These are phyloP conservation scores for Oenanthe oenanthe DNA, from an alignment of 2,113 vertebrate species.

Conservation along the genomic window DNA sequence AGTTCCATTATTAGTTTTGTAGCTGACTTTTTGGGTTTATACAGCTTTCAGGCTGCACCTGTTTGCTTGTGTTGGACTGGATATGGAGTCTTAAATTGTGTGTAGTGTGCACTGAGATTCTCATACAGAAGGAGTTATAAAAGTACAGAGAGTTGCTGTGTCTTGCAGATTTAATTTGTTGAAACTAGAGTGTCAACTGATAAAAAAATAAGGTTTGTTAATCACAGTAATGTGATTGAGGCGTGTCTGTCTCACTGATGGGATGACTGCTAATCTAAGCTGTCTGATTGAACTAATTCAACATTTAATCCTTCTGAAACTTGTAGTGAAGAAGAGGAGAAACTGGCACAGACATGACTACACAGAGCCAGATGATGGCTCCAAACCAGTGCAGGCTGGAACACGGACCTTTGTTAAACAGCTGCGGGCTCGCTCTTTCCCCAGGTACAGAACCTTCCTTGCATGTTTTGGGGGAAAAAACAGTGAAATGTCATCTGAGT, in stretches of 20 bases:
- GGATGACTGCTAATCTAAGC: not conserved
- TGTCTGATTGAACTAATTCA: not conserved
- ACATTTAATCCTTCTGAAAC: slow-evolving; percentile 27
- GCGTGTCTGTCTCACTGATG: not conserved
- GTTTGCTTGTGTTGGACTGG: not conserved
- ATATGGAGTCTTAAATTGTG: not conserved
- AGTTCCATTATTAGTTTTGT: not conserved
- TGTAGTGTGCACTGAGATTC: not conserved
- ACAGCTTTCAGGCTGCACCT: not conserved
- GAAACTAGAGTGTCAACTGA: not conserved
- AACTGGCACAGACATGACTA: slow-evolving; percentile 99
- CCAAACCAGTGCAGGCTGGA: slow-evolving; percentile 92
- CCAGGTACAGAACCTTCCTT: slow-evolving; percentile 79
- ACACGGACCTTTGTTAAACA: slow-evolving; percentile 90
- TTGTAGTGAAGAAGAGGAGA: slow-evolving; percentile 91
- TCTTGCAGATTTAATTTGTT: not conserved
- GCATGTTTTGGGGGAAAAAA: accelerated
- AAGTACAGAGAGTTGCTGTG: not conserved
- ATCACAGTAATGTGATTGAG: not conserved
- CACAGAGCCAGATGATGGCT: slow-evolving; percentile 89
- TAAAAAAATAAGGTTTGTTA: not conserved
- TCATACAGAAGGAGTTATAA: not conserved
- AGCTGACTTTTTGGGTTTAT: not conserved
- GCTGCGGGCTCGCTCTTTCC: slow-evolving; percentile 86
- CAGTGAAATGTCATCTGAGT: accelerated